Percentiles rank a stretch among this genome's conserved stretches.
phyloP scores from a whole-genome alignment of 2,797 vertebrate genomes.

The Syndactyla subalaris region DNA sequence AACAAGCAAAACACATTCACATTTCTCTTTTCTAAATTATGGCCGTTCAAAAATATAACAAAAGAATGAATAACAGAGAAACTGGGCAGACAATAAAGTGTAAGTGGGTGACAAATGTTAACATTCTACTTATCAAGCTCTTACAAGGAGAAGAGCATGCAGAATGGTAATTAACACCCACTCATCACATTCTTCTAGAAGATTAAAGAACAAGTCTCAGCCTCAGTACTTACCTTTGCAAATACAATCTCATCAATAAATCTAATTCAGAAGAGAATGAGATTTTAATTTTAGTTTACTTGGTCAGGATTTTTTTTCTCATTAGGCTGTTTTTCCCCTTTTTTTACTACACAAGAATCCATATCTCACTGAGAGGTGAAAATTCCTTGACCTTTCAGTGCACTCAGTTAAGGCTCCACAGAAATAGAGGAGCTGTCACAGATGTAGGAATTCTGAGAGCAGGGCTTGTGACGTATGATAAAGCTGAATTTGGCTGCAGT shows the following conservation, averaged over 20 bases:
- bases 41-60: background rate
- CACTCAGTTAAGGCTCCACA: background rate
- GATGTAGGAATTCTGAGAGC: background rate
- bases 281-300: constrained; percentile 7
- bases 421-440: constrained; percentile 9
- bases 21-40: background rate
- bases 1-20: background rate
- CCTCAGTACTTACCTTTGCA: constrained; percentile 21
- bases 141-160: constrained; percentile 27
- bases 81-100: background rate
- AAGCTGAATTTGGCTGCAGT: background rate
- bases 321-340: constrained; percentile 30
- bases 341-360: background rate
- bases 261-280: constrained; percentile 25
- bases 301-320: background rate
- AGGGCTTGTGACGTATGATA: background rate
- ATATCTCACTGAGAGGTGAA: background rate
- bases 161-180: constrained; percentile 55
- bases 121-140: constrained; percentile 40
- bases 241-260: constrained; percentile 53
- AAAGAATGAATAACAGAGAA: background rate
- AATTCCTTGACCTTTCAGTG: constrained; percentile 35
- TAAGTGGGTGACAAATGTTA: constrained; percentile 43
- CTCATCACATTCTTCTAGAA: constrained; percentile 28
- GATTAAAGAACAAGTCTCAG: constrained; percentile 49